A percentile compares a stretch with the other conserved stretches of the same genome.
Evolutionary conservation across 2,113 vertebrate genomes (phyloP).

Genomic region (Spheniscus mendiculus): DNA sequence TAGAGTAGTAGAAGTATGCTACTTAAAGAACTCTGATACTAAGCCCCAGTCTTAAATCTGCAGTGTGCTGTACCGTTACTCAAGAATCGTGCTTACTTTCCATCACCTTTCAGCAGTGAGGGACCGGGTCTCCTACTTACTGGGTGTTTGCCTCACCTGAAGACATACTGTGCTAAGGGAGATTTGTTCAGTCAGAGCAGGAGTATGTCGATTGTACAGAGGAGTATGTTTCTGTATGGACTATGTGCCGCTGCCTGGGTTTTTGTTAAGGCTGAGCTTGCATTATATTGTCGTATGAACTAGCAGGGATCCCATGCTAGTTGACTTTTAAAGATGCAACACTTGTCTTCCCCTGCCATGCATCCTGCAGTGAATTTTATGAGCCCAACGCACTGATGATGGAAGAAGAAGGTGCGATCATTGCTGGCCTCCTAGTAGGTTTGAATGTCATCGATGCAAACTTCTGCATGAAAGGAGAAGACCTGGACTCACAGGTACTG

Average conservation of each 20-base stretch:
- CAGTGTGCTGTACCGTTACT: fast-evolving
- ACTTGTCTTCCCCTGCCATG: background rate
- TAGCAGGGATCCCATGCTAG: background rate
- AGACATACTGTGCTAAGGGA: background rate
- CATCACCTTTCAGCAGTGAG: background rate
- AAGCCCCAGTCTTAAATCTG: background rate
- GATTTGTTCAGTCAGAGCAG: background rate
- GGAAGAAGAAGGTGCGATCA: constrained; percentile 98
- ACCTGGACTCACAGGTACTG: constrained; percentile 94
- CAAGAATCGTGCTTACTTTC: fast-evolving
- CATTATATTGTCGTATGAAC: fast-evolving
- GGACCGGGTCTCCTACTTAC: background rate
- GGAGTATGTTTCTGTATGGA: fast-evolving
- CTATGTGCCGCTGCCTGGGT: background rate
- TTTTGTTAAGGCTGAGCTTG: background rate
- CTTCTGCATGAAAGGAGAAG: constrained; percentile 99
- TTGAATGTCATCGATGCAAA: constrained; percentile 98
- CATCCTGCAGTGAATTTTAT: constrained; percentile 90
- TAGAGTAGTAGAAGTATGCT: too few species aligned
- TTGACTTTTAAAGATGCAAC: background rate
- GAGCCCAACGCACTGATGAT: constrained; percentile 97
- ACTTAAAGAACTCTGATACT: background rate
- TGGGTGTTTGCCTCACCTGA: background rate
- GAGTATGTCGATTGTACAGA: fast-evolving
- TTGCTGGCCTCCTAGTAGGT: constrained; percentile 94